Conservation (phyloP, 2,113 vertebrate species). For the Heloderma charlesbogerti region DNA sequence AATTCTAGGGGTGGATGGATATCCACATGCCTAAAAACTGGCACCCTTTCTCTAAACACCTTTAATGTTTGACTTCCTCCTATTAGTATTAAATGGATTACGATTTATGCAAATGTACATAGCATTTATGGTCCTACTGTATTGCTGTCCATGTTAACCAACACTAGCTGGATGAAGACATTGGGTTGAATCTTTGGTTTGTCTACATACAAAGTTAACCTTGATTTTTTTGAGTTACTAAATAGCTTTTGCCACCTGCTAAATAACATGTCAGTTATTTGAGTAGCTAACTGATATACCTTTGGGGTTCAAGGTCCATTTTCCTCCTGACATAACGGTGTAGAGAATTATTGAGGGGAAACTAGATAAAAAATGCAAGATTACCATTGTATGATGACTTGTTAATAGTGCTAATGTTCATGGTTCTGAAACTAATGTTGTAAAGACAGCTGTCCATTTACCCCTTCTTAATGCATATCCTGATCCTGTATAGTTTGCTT, state of each 20-base stretch:
- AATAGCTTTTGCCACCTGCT: background rate
- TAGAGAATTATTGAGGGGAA: background rate
- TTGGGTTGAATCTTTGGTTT: background rate
- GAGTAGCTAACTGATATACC: background rate
- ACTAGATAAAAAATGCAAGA: background rate
- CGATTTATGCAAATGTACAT: constrained; percentile 20
- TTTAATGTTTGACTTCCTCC: background rate
- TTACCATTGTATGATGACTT: background rate
- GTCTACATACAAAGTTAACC: background rate
- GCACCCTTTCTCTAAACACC: background rate
- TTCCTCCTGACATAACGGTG: background rate
- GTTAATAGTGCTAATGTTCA: background rate
- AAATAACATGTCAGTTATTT: background rate
- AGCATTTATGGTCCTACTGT: background rate
- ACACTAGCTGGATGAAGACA: background rate
- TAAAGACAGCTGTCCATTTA: background rate
- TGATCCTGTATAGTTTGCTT: background rate
- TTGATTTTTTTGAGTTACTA: background rate
- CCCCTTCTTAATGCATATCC: background rate
- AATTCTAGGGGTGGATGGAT: constrained; percentile 28
- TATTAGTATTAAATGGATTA: background rate
- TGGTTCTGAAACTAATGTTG: background rate
- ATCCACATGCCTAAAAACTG: background rate
- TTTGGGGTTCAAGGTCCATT: background rate
- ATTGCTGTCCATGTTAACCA: background rate